Base-by-base conservation (phyloP, 2,113 vertebrate genomes). In the Lophochroa leadbeateri region DNA sequence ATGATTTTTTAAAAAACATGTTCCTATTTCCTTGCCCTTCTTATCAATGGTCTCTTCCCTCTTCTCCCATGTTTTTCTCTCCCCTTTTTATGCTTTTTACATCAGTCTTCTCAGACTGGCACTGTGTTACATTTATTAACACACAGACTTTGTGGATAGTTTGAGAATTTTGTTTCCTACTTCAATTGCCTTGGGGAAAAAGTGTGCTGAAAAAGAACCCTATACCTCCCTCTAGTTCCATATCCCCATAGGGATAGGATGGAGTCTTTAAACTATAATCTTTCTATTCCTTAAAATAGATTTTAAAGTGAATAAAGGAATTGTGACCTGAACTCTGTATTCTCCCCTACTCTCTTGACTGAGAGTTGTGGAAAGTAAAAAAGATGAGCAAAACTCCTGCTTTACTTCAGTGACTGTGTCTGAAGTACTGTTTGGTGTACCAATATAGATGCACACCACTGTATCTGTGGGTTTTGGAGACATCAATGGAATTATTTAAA, bases 261-360 rank as follows among this genome's bases (percentile, higher is more conserved):
- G 37, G 11, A 65, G 52, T 74, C 88, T 94, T 95, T 93, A 76
- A 90, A 92, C 67, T 80, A 9, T 49, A 88, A 57, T 17, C 31
- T 77, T 88, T 92, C 46, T 53, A 24, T 78, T 83, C 28, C 91
- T 72, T 77, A 80, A 93, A 95, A 95, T 83, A 95, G 92, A 92
- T 83, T 77, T 94, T 67, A 58, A 92, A 86, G 49, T 70, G 88
- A 86, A 41, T 80, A 67, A 93, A 92, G 55, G 33, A 68, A 35
- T 7, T 63, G n/a, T 93, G 82, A 90, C 76, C 64, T 91, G 50
- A 94, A 81, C 80, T 58, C 49, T 95, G 64, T 86, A 69, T n/a
- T 90, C 50, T 81, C n/a, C 18, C 43, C 50, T 90, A 11, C 68
- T 67, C 37, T 90, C 53, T 83, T 70, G 28, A 29, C 58, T 90